Evolutionary conservation across 2,888 invertebrate species (phyloP), one percentile per base, ranked within the genome.

Genomic region (Disparrhopalites patrizii): DNA sequence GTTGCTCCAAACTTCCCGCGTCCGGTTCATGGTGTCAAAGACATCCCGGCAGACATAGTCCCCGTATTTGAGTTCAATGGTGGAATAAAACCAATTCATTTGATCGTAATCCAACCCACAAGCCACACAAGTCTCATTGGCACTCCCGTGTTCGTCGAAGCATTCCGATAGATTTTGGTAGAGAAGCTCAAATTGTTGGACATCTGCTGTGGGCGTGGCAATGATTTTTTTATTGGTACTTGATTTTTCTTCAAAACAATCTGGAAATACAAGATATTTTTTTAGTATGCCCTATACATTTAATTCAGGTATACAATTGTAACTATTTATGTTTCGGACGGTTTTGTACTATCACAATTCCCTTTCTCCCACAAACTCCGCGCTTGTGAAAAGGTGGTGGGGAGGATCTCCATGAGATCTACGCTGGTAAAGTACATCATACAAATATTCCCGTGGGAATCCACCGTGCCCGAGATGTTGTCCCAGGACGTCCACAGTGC

Each of bases 21-120:
- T 86, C 3, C 81, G 79, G 78, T 87, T 87, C 85, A 87, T 86
- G 71, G 83, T 80, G 79, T 87, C 87, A 1, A 86, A 84, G 72
- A 86, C 81, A 77, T 87, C 87, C 84, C 87, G 85, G 75, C 87
- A 87, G 66, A 86, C 80, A 68, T 81, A 82, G 62, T 83, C 82
- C 66, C 84, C 85, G 76, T 83, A 82, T 62, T 81, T 78, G 76
- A 83, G 83, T 72, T 80, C 85, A 63, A 86, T 79, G 30, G 81
- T 80, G 74, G 82, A 81, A 76, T 86, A 87, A 76, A 81, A 85
- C 51, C 80, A 77, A 76, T 85, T 85, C 68, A 87, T 77, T 36
- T 78, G 76, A 5, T 81, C 50, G 77, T 87, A 87, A 4, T 77
- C 75, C 33, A 80, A 77, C 80, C 82, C 81, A 76, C 87, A 87